phyloP scores from a whole-genome alignment of 2,888 invertebrate genomes.

The Caenorhabditis zanzibari region DNA sequence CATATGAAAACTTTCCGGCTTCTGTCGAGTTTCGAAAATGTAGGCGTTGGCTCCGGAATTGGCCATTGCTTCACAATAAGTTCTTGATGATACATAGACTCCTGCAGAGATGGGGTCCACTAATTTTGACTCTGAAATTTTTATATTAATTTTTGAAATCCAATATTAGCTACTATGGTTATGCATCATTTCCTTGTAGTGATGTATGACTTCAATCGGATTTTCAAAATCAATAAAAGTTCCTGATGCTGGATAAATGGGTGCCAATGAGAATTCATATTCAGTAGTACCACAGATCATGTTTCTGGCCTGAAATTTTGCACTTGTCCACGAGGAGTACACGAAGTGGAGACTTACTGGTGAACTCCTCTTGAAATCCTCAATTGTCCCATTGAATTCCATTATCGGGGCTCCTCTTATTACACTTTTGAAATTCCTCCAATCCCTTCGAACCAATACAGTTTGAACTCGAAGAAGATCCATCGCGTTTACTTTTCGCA shows the following conservation, averaged over 20 bases:
- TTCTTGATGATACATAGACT: conserved; percentile 21
- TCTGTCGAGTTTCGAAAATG: conserved; percentile 38
- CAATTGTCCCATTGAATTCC: conserved; percentile 1
- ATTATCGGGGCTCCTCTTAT: conserved; percentile 17
- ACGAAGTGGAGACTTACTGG: conserved; percentile 26
- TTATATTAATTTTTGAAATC: neutral
- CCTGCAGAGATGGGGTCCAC: neutral
- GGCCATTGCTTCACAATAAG: conserved; percentile 10
- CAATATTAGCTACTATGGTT: neutral
- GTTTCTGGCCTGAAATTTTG: conserved; percentile 7
- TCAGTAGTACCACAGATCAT: conserved; percentile 26
- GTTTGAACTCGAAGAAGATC: too few relatives aligned
- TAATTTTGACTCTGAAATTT: neutral
- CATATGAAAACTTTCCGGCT: conserved; percentile 36
- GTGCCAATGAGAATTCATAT: conserved; percentile 2
- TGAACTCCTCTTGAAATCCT: neutral
- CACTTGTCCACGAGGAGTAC: too few relatives aligned
- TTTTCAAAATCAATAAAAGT: conserved; percentile 22
- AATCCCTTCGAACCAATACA: too few relatives aligned
- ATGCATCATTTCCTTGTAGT: neutral
- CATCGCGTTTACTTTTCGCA: neutral
- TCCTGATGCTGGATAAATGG: neutral
- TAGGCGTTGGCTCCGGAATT: conserved; percentile 22
- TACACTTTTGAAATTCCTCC: conserved; percentile 5
- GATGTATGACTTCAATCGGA: neutral